These are phyloP conservation scores for Natrix natrix DNA, from an alignment of 2,797 vertebrate species.

Conservation along the genomic window DNA sequence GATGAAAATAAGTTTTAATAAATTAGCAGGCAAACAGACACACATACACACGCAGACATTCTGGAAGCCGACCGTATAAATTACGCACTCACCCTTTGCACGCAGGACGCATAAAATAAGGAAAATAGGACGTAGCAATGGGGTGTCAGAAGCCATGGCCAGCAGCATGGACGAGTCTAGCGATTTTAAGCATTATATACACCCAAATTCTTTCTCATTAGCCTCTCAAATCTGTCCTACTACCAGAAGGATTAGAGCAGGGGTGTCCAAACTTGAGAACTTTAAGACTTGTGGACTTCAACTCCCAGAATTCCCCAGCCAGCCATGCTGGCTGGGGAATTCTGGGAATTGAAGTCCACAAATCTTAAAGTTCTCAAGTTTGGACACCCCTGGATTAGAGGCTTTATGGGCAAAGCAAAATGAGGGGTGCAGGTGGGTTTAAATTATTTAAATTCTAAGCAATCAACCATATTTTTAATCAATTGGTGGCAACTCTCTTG, in stretches of 20 bases:
- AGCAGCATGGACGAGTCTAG: neutral
- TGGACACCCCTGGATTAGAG: too few relatives aligned
- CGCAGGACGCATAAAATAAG: neutral
- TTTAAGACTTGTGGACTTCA: too few relatives aligned
- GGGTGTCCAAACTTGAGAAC: too few relatives aligned
- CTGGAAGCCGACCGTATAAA: neutral
- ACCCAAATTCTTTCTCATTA: neutral
- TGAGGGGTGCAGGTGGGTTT: rapidly evolving
- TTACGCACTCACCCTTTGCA: neutral
- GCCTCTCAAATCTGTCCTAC: neutral
- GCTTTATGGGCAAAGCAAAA: neutral
- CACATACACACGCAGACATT: neutral
- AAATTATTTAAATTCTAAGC: neutral
- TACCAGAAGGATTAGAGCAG: neutral
- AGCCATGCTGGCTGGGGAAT: too few relatives aligned
- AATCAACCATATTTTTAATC: neutral
- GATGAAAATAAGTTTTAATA: neutral
- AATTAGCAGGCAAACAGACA: neutral
- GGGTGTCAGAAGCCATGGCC: neutral
- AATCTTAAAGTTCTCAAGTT: too few relatives aligned
- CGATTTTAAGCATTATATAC: neutral
- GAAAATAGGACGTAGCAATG: neutral
- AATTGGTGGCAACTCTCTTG: neutral
- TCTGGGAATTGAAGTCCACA: too few relatives aligned
- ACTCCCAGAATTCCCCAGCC: too few relatives aligned